A percentile compares a stretch with the other conserved stretches of the same genome.
Conservation (phyloP, 2,888 invertebrate species). For the Synergus japonicus region DNA sequence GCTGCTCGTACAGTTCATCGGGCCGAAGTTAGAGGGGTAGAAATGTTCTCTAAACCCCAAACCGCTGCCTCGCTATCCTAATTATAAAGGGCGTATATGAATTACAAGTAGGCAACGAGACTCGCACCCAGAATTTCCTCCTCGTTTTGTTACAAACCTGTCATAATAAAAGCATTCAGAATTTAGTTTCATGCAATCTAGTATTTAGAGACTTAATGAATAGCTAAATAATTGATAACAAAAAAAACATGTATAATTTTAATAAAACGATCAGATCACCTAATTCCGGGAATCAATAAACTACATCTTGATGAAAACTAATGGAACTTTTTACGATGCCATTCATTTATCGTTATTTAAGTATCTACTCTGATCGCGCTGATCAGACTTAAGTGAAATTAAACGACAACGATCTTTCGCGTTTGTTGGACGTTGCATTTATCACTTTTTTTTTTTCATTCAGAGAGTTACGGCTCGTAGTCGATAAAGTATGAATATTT, state of each 20-base stretch:
- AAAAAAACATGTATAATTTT: neutral
- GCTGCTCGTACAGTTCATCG: constrained; percentile 58
- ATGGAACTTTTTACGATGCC: neutral
- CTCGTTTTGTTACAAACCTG: constrained; percentile 20
- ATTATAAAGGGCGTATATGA: constrained; percentile 58
- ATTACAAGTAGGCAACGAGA: constrained; percentile 37
- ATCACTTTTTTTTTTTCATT: neutral
- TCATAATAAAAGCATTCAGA: constrained; percentile 2
- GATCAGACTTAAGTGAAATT: constrained; percentile 28
- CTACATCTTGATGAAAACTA: constrained; percentile 10
- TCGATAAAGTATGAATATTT: constrained; percentile 37
- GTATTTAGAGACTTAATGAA: neutral
- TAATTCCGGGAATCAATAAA: neutral
- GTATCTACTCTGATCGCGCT: neutral
- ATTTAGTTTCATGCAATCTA: neutral
- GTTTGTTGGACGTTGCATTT: neutral
- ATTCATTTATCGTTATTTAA: constrained; percentile 1
- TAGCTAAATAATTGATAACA: neutral
- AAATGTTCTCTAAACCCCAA: constrained; percentile 52
- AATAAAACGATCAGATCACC: neutral
- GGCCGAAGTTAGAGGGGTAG: constrained; percentile 58
- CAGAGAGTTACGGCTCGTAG: neutral
- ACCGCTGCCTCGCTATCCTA: constrained; percentile 58
- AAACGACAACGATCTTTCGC: constrained; percentile 22
- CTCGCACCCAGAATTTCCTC: constrained; percentile 26